phyloP scores from a whole-genome alignment of 2,113 vertebrate genomes.

The Psilopogon haemacephalus region DNA sequence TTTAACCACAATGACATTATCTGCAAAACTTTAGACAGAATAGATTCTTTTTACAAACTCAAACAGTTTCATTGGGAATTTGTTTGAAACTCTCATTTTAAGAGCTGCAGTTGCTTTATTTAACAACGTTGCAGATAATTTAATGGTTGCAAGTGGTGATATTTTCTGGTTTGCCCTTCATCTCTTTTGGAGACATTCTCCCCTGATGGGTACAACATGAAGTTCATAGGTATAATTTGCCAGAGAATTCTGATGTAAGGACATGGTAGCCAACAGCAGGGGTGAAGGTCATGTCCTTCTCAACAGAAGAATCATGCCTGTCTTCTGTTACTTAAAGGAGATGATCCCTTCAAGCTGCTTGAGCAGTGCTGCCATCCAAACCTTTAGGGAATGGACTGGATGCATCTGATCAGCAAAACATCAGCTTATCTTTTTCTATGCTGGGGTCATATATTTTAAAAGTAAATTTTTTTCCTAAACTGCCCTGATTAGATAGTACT shows the following conservation, averaged over 20 bases:
- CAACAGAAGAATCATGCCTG: not conserved
- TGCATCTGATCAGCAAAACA: not conserved
- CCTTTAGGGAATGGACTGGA: not conserved
- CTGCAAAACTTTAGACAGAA: not conserved
- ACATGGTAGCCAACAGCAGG: not conserved
- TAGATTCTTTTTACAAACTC: not conserved
- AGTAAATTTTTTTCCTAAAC: slow-evolving; percentile 6
- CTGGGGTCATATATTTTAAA: not conserved
- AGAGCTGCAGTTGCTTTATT: not conserved
- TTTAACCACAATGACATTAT: not conserved
- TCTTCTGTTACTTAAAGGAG: not conserved
- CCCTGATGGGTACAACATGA: not conserved
- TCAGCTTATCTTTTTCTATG: slow-evolving; percentile 4
- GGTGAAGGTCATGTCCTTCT: not conserved
- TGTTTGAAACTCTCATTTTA: not conserved
- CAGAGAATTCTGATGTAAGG: not conserved
- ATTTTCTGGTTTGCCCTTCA: not conserved
- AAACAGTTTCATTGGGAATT: not conserved
- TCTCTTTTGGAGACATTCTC: not conserved
- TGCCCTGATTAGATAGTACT: slow-evolving; percentile 59
- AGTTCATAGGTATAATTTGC: not conserved
- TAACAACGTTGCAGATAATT: not conserved
- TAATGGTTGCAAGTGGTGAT: not conserved
- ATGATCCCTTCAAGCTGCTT: not conserved
- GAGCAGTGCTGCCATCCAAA: not conserved